Evolutionary conservation across 2,113 vertebrate species (phyloP).

Genomic region (Hippocampus mohnikei): DNA sequence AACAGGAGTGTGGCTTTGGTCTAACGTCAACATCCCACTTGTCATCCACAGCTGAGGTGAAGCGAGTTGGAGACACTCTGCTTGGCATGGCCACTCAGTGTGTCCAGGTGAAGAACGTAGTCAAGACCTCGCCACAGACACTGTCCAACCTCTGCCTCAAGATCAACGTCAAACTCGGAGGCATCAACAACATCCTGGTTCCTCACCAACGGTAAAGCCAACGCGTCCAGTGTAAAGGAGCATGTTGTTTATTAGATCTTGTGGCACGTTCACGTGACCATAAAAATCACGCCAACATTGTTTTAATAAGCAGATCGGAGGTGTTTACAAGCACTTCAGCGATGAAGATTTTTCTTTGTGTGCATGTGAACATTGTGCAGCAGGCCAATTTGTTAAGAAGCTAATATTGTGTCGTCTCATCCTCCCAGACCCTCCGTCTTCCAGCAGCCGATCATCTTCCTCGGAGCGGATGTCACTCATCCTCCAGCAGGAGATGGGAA

Average conservation of each 20-base stretch:
- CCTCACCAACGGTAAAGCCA: slow-evolving; percentile 90
- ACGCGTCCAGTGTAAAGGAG: background rate
- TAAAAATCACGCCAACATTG: too few relatives aligned
- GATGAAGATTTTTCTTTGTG: too few relatives aligned
- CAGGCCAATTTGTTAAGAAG: background rate
- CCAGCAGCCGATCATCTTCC: slow-evolving; percentile 99
- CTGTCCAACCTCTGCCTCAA: slow-evolving; percentile 99
- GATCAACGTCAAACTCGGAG: slow-evolving; percentile 98
- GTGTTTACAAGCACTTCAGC: background rate
- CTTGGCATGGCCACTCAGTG: slow-evolving; percentile 98
- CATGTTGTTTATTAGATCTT: too few relatives aligned
- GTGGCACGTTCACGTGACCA: too few relatives aligned
- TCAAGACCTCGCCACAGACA: slow-evolving; percentile 97
- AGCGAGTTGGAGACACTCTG: slow-evolving; percentile 94
- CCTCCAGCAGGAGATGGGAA: slow-evolving; percentile 97
- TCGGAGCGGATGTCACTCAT: slow-evolving; percentile 98
- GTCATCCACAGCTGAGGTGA: slow-evolving; percentile 83
- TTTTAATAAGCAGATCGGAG: too few relatives aligned
- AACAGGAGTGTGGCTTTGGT: background rate
- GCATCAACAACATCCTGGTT: slow-evolving; percentile 99
- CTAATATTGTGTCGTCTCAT: background rate
- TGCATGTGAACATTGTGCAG: background rate
- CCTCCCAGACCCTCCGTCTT: slow-evolving; percentile 91
- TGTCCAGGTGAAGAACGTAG: slow-evolving; percentile 98
- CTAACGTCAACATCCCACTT: background rate